Evolutionary conservation across 2,888 invertebrate species (phyloP).

Genomic region (Argynnis bischoffii): DNA sequence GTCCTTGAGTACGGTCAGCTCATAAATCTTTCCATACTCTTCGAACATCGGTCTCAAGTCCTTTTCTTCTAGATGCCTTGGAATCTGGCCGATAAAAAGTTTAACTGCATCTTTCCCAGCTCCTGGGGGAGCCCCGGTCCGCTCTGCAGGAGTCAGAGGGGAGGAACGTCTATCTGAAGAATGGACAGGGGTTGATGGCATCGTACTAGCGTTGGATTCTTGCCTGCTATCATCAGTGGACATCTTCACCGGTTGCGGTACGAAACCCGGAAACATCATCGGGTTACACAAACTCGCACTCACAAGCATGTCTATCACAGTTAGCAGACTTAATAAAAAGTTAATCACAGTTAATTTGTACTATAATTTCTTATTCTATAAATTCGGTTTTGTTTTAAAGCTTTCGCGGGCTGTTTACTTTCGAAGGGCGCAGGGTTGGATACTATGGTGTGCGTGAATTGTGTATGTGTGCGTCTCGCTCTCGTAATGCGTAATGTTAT

Average conservation of each 20-base stretch:
- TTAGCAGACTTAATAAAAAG: conserved; percentile 16
- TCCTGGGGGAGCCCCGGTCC: conserved; percentile 72
- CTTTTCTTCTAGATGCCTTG: conserved; percentile 93
- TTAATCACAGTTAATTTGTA: conserved; percentile 61
- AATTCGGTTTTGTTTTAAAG: conserved; percentile 80
- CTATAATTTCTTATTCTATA: conserved; percentile 72
- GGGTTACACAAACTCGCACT: conserved; percentile 68
- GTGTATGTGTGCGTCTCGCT: conserved; percentile 56
- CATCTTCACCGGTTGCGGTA: conserved; percentile 51
- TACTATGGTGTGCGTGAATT: conserved; percentile 58
- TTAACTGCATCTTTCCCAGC: conserved; percentile 86
- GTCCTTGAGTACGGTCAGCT: conserved; percentile 96
- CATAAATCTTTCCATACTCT: conserved; percentile 96
- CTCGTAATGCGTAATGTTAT: conserved; percentile 81
- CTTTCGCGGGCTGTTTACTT: conserved; percentile 67
- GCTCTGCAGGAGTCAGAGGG: conserved; percentile 70
- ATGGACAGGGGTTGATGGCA: conserved; percentile 74
- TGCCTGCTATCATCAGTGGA: conserved; percentile 46
- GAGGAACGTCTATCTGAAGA: conserved; percentile 53
- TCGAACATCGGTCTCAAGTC: conserved; percentile 95
- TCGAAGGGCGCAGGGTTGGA: conserved; percentile 58
- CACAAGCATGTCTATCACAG: conserved; percentile 73
- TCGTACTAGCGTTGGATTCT: conserved; percentile 61
- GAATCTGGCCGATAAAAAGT: conserved; percentile 96
- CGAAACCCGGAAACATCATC: conserved; percentile 65